Evolutionary conservation across 1,140 invertebrate genomes (phyloP), one percentile per base, ranked within the genome.

Genomic region (Gryllus bimaculatus): DNA sequence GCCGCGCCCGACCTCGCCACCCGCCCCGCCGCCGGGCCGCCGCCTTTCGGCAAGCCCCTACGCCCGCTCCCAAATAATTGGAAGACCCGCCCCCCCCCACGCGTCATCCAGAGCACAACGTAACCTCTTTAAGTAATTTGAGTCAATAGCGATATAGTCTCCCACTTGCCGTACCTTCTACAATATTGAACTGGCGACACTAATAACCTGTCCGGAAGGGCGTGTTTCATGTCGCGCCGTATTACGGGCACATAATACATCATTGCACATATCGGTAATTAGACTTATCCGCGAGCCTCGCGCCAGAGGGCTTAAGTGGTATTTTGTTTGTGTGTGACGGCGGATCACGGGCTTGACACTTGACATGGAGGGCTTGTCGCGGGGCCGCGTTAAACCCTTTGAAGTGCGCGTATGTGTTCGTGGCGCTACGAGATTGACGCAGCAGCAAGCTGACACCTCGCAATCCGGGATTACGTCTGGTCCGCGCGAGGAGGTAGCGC

Each of bases 71-170:
- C 26, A 39, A 39, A 39, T 39, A 39, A 39, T 39, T 39, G 26
- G 26, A 39, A 66, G 54, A 66, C 10, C n/a, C n/a, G n/a, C n/a
- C n/a, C n/a, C n/a, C n/a, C 10, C 54, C 54, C 54, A 2, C 54
- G 54, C 54, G 7, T 66, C 54, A 7, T 13, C 7, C 54, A 66
- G 54, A 66, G 54, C 54, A 66, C 54, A 66, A 66, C 10, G 54
- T 66, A 66, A 66, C 54, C 54, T 66, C 54, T 66, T 66, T 66
- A 66, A 66, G 54, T 66, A 66, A 66, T 66, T 66, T 66, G 54
- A 66, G 54, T 66, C 54, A 66, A 66, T 66, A 66, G 54, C 54
- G 54, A 66, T 66, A 66, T 66, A 66, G 54, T 7, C 54, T 10
- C 54, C 18, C 54, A 13, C 54, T 66, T 66, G 18, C 54, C 54